Evolutionary conservation across 2,888 invertebrate species (phyloP).

Genomic region (Synanthedon tipuliformis): DNA sequence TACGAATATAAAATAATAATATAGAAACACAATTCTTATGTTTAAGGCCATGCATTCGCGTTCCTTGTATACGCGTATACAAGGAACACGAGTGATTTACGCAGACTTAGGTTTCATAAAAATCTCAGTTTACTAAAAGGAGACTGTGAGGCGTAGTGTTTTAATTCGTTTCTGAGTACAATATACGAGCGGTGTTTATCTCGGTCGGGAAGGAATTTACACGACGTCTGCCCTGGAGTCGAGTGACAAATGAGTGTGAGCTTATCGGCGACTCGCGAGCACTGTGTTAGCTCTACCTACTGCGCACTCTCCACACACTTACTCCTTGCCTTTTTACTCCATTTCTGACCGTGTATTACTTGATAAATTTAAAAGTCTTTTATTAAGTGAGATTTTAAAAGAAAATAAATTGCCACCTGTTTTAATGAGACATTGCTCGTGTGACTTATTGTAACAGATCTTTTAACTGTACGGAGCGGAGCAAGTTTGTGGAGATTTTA

Average conservation of each 20-base stretch:
- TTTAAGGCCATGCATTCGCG: too few species aligned
- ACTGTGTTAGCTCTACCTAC: not conserved
- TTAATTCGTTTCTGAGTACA: constrained; percentile 27
- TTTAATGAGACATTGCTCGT: constrained; percentile 36
- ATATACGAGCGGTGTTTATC: constrained; percentile 51
- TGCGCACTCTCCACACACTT: not conserved
- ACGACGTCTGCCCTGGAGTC: constrained; percentile 47
- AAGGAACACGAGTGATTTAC: not conserved
- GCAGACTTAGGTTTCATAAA: not conserved
- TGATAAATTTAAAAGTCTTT: constrained; percentile 20
- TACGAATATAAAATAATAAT: too few species aligned
- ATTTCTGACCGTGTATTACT: not conserved
- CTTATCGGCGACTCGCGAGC: constrained; percentile 32
- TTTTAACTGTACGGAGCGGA: not conserved
- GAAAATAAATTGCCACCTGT: constrained; percentile 22
- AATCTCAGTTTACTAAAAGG: constrained; percentile 5
- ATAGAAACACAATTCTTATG: too few species aligned
- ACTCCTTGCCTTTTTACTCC: not conserved
- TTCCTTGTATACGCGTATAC: not conserved
- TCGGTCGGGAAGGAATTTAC: constrained; percentile 53
- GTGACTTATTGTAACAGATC: constrained; percentile 24
- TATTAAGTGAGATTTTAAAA: constrained; percentile 15
- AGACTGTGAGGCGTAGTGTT: constrained; percentile 15
- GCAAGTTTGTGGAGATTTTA: constrained; percentile 3
- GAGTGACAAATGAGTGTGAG: constrained; percentile 61